Evolutionary conservation across 2,797 vertebrate species (phyloP), one percentile per base, ranked within the genome.

Genomic region (Tolypeutes matacus): DNA sequence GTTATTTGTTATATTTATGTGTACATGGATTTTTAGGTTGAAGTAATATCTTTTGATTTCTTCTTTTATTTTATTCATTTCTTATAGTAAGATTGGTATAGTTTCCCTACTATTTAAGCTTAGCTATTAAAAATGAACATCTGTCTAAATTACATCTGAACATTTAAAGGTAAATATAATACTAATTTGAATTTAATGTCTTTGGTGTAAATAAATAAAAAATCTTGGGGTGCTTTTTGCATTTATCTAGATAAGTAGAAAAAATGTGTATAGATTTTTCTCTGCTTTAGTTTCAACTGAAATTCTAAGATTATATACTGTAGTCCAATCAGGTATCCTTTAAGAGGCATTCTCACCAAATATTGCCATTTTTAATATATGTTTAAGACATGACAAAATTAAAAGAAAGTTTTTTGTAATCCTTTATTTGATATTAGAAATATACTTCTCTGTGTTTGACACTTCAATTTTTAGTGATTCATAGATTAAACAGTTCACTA

Each of bases 131-230:
- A 94, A 86, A 88, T 80, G 31, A 75, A n/a, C 31, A 81, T 31
- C 20, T 31, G 36, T 46, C 31, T n/a, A 73, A 69, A 70, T 93
- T 88, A 53, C 51, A 17, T 53, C 51, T 53, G 17, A 53, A 36
- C 23, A 7, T 56, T 76, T 93, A 64, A 70, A 27, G 34, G 23
- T 81, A 31, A 89, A 64, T 76, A 60, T 77, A 77, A 25, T 14
- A 9, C 65, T 60, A 82, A 91, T 31, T 90, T 84, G 42, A 91
- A 80, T 67, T 36, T 39, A 80, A 81, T 85, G 86, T 92, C 14
- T 89, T 94, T 42, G 31, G 15, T 77, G 6, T 86, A 89, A 80
- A 87, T 81, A 95, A 58, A 62, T 39, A 80, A 83, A 89, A 72
- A 72, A 88, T 69, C 64, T 34, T 92, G 13, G 6, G 39, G 34